phyloP scores from a whole-genome alignment of 2,888 invertebrate species.

The Tetrapedia diversipes region DNA sequence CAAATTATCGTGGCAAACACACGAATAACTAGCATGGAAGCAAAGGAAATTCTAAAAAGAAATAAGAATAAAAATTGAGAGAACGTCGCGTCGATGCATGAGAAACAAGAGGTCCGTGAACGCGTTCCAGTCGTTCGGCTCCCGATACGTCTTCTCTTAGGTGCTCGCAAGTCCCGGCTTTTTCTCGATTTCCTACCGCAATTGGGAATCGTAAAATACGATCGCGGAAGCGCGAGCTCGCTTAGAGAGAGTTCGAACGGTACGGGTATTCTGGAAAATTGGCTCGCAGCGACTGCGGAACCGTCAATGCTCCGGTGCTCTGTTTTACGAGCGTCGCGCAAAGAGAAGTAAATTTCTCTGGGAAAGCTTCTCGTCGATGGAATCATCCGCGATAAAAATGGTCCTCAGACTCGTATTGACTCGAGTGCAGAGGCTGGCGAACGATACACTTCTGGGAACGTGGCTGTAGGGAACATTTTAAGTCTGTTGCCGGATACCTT shows the following conservation, averaged over 20 bases:
- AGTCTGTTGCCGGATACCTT: background rate
- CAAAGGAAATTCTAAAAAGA: too few species aligned
- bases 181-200: conserved; percentile 53
- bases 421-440: background rate
- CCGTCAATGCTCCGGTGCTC: background rate
- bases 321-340: conserved; percentile 46
- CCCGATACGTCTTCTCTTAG: conserved; percentile 11
- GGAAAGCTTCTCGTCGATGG: conserved; percentile 32
- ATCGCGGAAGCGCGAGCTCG: conserved; percentile 25
- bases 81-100: conserved; percentile 29
- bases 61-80: background rate
- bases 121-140: background rate
- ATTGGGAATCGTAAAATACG: conserved; percentile 51
- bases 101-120: conserved; percentile 47
- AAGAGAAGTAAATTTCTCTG: conserved; percentile 42
- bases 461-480: background rate
- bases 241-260: conserved; percentile 7
- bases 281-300: conserved; percentile 11
- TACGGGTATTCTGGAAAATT: conserved; percentile 41
- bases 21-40: too few species aligned
- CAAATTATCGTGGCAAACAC: too few species aligned
- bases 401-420: conserved; percentile 1
- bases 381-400: conserved; percentile 31
- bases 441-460: background rate
- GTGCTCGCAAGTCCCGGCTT: conserved; percentile 10